Conservation (phyloP, 2,888 invertebrate genomes). For the Petrolisthes manimaculis region DNA sequence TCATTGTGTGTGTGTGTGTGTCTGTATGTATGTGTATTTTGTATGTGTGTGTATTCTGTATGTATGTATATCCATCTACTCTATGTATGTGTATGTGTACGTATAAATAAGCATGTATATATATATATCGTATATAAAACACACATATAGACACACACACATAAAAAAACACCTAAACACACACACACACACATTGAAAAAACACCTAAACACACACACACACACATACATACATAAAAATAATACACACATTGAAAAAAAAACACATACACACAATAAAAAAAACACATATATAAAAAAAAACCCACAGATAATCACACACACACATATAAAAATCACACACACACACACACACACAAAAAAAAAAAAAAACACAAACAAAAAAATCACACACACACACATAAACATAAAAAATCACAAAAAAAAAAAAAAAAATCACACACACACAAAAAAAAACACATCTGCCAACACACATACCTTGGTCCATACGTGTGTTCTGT, state of each 20-base stretch:
- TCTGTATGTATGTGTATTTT: too few relatives aligned
- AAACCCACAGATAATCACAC: too few relatives aligned
- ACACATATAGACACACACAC: not conserved
- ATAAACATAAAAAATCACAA: not conserved
- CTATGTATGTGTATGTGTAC: not conserved
- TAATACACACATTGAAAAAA: too few relatives aligned
- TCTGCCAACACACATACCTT: slow-evolving; percentile 68
- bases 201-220: not conserved
- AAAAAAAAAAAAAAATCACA: not conserved
- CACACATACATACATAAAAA: too few relatives aligned
- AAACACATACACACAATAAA: not conserved
- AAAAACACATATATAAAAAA: not conserved
- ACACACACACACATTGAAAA: slow-evolving; percentile 6
- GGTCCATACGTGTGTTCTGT: slow-evolving; percentile 77
- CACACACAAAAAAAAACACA: not conserved
- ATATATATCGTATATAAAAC: not conserved
- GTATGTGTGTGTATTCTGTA: too few relatives aligned
- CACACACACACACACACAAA: not conserved
- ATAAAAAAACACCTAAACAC: not conserved
- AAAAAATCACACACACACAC: too few relatives aligned
- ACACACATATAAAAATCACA: not conserved
- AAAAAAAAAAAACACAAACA: not conserved
- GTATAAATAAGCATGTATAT: not conserved
- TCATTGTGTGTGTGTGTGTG: too few relatives aligned
- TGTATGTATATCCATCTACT: not conserved